Evolutionary conservation across 2,113 vertebrate species (phyloP), one percentile per base, ranked within the genome.

Genomic region (Serinus canaria): DNA sequence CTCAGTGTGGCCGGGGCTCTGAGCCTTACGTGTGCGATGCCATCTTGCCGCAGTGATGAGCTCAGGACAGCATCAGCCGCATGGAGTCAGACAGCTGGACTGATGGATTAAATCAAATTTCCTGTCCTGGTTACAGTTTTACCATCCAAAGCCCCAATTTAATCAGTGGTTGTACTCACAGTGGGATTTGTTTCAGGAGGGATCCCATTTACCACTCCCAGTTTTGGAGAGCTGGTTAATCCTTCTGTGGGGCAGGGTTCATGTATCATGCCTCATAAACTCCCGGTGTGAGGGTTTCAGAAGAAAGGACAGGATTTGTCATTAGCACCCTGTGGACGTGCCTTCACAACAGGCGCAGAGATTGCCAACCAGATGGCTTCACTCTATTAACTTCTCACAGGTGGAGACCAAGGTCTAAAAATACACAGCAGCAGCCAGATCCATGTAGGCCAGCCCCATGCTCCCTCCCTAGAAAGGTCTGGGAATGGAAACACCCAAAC

Each of bases 151-250:
- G 80, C 33, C 64, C 81, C 83, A 27, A 1, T 84, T 94, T 93
- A 92, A 87, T 89, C 93, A 79, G 52, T 9, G 3, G 23, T 63
- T 37, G 2, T 78, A 47, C 47, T 84, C 70, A 46, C 5, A 78
- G 79, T 39, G n/a, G 73, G 73, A 94, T 93, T 96, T 90, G 76
- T 84, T 96, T 93, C 92, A 92, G 72, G 66, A 90, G 69, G 44
- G 31, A 92, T 56, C 43, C 72, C 37, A 20, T 88, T 77, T 74
- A 78, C 80, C 76, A 59, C 88, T 96, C 90, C 79, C 76, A 64
- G 52, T 72, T 95, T 89, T 11, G 6, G 79, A 92, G 74, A 86
- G 56, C 68, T 75, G n/a, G 52, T 70, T 96, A 96, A 95, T 93
- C 75, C 85, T 96, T 90, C 49, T 14, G 4, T 8, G 46, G 75